Evolutionary conservation across 2,888 invertebrate genomes (phyloP), one percentile per base, ranked within the genome.

Genomic region (Vannuccia rotundouncinata): DNA sequence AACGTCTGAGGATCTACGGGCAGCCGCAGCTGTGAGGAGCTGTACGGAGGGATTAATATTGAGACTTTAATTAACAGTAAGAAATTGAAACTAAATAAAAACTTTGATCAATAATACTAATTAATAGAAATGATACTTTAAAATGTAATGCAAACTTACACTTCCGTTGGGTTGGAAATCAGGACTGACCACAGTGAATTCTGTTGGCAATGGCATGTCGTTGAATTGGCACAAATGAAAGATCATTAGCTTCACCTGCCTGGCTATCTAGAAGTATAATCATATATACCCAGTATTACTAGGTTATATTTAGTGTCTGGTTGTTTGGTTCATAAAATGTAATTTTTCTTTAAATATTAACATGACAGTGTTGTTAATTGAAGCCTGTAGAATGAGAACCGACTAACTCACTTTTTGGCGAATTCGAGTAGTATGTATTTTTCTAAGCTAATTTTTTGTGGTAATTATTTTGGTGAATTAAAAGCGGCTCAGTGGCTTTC

Each of bases 191-290:
- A 84, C 82, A 31, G 93, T 93, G 86, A 98, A 91, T 87, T 97
- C 96, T 83, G 93, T 92, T 81, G 97, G 97, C 88, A 94, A 92
- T 82, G 94, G 93, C 84, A 98, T 92, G 85, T 93, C 93, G 89
- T 95, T 95, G 87, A 94, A 90, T 88, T 93, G 92, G 91, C 97
- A 98, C 86, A 98, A 90, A 89, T 95, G 94, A 88, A 93, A 91
- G 85, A 98, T 90, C 85, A 99, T 90, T 88, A 95, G 93, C 88
- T 93, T 93, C 84, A 95, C 93, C 92, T 95, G 91, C 81, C 89
- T 88, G 81, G 91, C 85, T 82, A 90, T 89, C 90, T 90, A 84
- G n/a, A 84, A 84, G 5, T 45, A 45, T 5, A 17, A 45, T 10
- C 17, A 45, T 10, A 45, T 5, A 45, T 45, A 10, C 10, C 45